phyloP scores from a whole-genome alignment of 2,113 vertebrate genomes.

The Campylomormyrus tamandua region DNA sequence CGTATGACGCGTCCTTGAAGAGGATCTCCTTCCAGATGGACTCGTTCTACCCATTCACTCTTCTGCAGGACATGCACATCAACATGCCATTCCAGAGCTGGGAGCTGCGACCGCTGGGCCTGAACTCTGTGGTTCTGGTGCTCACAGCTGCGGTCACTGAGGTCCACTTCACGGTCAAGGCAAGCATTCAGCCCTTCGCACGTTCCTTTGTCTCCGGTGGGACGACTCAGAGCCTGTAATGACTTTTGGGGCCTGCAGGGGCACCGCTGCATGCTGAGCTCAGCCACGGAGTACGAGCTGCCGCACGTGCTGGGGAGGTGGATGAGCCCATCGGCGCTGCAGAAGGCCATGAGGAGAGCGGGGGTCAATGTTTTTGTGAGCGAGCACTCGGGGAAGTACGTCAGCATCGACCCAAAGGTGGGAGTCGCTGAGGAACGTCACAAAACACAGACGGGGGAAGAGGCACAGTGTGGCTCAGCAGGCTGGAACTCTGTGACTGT shows the following conservation, averaged over 20 bases:
- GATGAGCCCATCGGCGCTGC: slow-evolving; percentile 61
- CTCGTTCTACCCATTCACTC: slow-evolving; percentile 59
- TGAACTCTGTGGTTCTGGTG: slow-evolving; percentile 53
- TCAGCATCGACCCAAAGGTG: slow-evolving; percentile 64
- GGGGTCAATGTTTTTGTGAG: slow-evolving; percentile 83
- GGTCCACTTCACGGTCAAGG: slow-evolving; percentile 74
- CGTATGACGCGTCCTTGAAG: slow-evolving; percentile 37
- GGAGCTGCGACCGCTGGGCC: slow-evolving; percentile 65
- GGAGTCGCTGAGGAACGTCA: not conserved
- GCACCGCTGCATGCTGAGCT: slow-evolving; percentile 66
- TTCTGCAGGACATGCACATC: slow-evolving; percentile 71
- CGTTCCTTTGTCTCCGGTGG: not conserved
- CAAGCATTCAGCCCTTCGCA: slow-evolving; percentile 25
- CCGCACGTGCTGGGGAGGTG: slow-evolving; percentile 62
- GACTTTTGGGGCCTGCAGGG: slow-evolving; percentile 49
- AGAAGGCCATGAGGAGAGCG: slow-evolving; percentile 56
- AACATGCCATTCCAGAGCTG: slow-evolving; percentile 78
- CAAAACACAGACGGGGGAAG: not conserved
- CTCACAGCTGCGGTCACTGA: slow-evolving; percentile 57
- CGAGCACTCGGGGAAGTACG: slow-evolving; percentile 61
- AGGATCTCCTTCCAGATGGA: slow-evolving; percentile 65
- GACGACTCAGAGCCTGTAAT: not conserved
- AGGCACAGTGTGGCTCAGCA: not conserved
- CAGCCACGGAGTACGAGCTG: slow-evolving; percentile 36
- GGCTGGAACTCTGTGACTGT: not conserved